A percentile compares a stretch with the other conserved stretches of the same genome.
Conservation (phyloP, 2,797 vertebrate genomes). For the Pampus argenteus region DNA sequence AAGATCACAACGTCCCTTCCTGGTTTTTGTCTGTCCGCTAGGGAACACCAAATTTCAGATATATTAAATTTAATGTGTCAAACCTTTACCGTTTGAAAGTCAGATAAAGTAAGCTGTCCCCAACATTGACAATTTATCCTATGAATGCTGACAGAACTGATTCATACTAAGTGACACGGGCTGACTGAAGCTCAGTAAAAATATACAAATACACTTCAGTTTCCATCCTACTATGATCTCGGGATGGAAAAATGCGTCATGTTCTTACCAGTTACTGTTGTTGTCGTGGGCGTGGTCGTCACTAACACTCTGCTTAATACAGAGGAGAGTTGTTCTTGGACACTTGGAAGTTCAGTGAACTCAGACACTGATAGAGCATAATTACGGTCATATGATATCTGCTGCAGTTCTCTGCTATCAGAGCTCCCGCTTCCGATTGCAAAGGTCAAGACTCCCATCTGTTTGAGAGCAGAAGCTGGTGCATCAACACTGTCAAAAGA, state of each 20-base stretch:
- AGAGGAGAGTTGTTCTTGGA: slow-evolving; percentile 44
- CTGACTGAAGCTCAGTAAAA: neutral
- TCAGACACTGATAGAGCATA: slow-evolving; percentile 20
- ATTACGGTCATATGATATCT: too few species aligned
- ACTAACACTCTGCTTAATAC: slow-evolving; percentile 6
- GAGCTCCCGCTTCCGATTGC: too few species aligned
- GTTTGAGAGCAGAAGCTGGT: slow-evolving; percentile 77
- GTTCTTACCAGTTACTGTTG: slow-evolving; percentile 40
- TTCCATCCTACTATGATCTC: neutral
- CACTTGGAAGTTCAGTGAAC: slow-evolving; percentile 58
- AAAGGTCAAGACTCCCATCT: slow-evolving; percentile 21
- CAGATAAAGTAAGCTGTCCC: too few species aligned
- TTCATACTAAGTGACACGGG: slow-evolving; percentile 25
- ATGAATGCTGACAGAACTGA: slow-evolving; percentile 28
- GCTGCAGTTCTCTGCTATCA: too few species aligned
- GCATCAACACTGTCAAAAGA: neutral
- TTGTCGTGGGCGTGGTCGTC: slow-evolving; percentile 22
- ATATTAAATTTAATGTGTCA: neutral
- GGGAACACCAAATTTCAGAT: too few species aligned
- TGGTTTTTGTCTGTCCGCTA: too few species aligned
- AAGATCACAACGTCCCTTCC: slow-evolving; percentile 62
- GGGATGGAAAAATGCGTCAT: too few species aligned
- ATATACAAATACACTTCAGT: neutral
- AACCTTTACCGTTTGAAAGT: neutral
- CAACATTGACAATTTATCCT: too few species aligned